Evolutionary conservation across 2,113 vertebrate genomes (phyloP).

Genomic region (Ivindomyrus marchei): DNA sequence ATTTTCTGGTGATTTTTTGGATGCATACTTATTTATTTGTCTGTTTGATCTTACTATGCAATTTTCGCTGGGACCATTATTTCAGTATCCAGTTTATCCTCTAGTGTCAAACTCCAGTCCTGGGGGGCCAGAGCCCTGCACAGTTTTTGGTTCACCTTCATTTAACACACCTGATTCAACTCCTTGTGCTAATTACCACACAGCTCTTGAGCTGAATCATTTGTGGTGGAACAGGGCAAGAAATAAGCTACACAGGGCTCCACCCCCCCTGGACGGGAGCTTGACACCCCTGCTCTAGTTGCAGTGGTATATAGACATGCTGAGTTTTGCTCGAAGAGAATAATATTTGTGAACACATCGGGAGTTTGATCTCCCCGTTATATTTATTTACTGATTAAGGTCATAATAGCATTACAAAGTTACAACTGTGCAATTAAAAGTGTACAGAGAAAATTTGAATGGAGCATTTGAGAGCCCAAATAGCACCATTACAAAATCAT

Average conservation of each 20-base stretch:
- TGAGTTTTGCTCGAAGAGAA: background rate
- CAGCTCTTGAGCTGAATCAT: too few species aligned
- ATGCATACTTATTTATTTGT: background rate
- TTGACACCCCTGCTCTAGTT: background rate
- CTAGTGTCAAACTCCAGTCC: background rate
- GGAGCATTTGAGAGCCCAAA: background rate
- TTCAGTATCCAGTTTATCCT: background rate
- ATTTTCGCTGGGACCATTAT: background rate
- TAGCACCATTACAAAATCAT: background rate
- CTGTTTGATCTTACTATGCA: background rate
- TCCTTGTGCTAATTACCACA: background rate
- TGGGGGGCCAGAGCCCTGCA: too few species aligned
- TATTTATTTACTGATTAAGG: background rate
- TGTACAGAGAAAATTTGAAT: background rate
- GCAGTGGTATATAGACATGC: background rate
- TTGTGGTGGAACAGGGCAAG: too few species aligned
- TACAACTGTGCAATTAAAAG: background rate
- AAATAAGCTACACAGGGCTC: too few species aligned
- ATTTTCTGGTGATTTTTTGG: background rate
- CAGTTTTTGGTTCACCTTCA: too few species aligned
- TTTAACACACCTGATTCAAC: too few species aligned
- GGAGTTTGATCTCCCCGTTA: background rate
- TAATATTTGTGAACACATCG: background rate
- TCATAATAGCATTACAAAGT: background rate
- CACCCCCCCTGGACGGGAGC: too few species aligned